Evolutionary conservation across 1,140 invertebrate species (phyloP).

Genomic region (Rhagoletis zephyria): DNA sequence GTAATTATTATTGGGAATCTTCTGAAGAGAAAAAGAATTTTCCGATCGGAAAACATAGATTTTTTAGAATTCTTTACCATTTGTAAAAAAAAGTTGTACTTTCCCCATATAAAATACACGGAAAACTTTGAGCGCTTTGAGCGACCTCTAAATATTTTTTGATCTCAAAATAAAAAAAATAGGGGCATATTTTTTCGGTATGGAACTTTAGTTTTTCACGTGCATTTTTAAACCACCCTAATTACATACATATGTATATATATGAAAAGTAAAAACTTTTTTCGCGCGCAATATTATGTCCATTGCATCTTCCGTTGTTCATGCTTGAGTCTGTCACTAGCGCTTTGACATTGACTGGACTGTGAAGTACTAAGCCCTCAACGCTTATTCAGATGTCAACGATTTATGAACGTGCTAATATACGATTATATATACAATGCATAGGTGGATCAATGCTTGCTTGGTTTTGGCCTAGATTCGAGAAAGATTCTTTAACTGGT

Average conservation of each 20-base stretch:
- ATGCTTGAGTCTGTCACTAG: conserved; percentile 34
- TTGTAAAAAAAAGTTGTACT: too few species aligned
- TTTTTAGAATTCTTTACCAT: too few species aligned
- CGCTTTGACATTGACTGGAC: conserved; percentile 49
- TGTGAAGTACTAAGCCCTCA: conserved; percentile 34
- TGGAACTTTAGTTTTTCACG: too few species aligned
- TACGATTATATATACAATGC: neutral
- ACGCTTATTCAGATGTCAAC: conserved; percentile 45
- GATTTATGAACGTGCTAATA: conserved; percentile 15
- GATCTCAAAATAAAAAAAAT: too few species aligned
- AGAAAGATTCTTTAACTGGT: neutral
- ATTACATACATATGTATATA: neutral
- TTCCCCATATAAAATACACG: too few species aligned
- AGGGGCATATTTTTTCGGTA: too few species aligned
- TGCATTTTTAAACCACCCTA: too few species aligned
- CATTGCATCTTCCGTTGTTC: conserved; percentile 3
- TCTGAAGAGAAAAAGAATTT: too few species aligned
- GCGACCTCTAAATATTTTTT: too few species aligned
- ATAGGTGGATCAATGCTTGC: neutral
- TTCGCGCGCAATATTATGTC: neutral
- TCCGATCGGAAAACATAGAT: too few species aligned
- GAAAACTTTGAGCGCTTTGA: too few species aligned
- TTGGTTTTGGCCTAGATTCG: neutral
- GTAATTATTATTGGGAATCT: too few species aligned
- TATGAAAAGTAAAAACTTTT: neutral